Base-by-base conservation (phyloP, 2,888 invertebrate genomes). In the Chymomyza fuscimana region DNA sequence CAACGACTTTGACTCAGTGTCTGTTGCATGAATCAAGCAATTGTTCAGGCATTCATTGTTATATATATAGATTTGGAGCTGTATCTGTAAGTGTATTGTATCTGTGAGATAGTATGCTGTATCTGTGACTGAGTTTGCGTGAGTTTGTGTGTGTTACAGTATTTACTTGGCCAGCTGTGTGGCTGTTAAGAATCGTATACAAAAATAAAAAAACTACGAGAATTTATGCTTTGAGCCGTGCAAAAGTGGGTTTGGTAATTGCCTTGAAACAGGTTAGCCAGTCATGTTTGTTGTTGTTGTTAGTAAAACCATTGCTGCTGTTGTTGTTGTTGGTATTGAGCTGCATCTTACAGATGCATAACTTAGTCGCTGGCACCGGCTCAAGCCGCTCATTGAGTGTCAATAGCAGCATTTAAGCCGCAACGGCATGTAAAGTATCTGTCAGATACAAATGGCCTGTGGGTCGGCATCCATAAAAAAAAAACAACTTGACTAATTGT, bases 1-100 rank as follows among this genome's bases (percentile, higher is more conserved):
- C 32, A 32, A 60, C 25, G n/a, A 32, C 60, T n/a, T 32, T 36
- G 36, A 60, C 32, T 32, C 60, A 51, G 29, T 29, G 29, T 15
- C 25, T 40, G 62, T 73, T 65, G 76, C 80, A 82, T 87, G 86
- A 87, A 81, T 85, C 86, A 87, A 80, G 80, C 78, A 81, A 82
- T 82, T 82, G 81, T 83, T 76, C 63, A 67, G 54, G 68, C 67
- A 54, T 69, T 77, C 74, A 76, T 77, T 71, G 74, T 74, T 59
- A 63, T 61, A 46, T 29, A n/a, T 40, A 22, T 29, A 60, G 32
- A 50, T 29, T 50, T 46, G 51, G 6, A 54, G 50, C 16, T 16
- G 50, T 32, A 32, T 32, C 32, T 46, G 40, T 46, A 7, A 46
- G 40, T 46, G 10, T 46, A 12, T 46, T 46, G 40, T 46, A 12